Conservation (phyloP, 2,797 vertebrate species). For the Ctenosaura bakeri region DNA sequence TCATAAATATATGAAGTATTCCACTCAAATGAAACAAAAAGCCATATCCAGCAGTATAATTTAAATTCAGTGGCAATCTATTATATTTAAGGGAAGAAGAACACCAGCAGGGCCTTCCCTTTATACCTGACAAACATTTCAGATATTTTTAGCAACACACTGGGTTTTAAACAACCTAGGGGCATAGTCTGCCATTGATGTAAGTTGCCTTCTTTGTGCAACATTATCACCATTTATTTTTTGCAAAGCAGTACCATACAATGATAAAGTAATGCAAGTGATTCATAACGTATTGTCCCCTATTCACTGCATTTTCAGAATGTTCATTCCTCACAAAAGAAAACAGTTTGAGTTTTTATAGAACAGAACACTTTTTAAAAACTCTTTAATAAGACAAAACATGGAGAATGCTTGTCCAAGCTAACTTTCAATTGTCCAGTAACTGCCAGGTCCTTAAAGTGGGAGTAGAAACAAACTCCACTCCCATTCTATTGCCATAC, state of each 20-base stretch:
- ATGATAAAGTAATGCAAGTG: constrained; percentile 26
- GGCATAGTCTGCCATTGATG: constrained; percentile 17
- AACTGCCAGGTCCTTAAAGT: background rate
- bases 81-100: constrained; percentile 43
- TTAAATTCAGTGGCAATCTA: constrained; percentile 53
- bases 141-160: constrained; percentile 35
- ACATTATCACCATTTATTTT: constrained; percentile 1
- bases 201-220: constrained; percentile 20
- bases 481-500: background rate
- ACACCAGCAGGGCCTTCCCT: constrained; percentile 13
- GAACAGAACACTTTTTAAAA: background rate
- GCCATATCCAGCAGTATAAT: constrained; percentile 32
- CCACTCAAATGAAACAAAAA: constrained; percentile 36
- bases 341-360: background rate
- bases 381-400: background rate
- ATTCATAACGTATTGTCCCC: background rate
- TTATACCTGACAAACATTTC: constrained; percentile 34
- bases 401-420: fast-evolving
- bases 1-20: constrained; percentile 45
- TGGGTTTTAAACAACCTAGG: constrained; percentile 37
- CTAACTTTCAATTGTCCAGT: background rate
- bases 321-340: constrained; percentile 21
- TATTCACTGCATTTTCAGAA: constrained; percentile 28
- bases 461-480: no score
- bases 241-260: constrained; percentile 10